Percentiles rank a stretch among this genome's conserved stretches.
phyloP scores from a whole-genome alignment of 2,113 vertebrate species.

The Apus apus region DNA sequence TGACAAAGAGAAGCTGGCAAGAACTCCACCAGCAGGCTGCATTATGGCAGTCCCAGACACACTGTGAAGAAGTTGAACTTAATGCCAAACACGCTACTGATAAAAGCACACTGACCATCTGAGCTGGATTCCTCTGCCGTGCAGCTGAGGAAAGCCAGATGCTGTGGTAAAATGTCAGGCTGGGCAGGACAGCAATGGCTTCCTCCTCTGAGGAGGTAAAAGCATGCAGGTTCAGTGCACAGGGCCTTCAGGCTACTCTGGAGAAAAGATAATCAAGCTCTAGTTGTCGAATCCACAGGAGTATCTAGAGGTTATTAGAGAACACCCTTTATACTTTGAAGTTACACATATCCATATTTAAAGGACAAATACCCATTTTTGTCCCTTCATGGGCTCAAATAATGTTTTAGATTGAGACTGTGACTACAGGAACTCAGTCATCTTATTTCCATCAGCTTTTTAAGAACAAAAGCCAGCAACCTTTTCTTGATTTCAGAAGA shows the following conservation, averaged over 20 bases:
- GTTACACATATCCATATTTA: not conserved
- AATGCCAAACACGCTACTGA: not conserved
- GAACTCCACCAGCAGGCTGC: not conserved
- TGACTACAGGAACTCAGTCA: not conserved
- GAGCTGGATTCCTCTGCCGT: not conserved
- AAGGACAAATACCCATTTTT: not conserved
- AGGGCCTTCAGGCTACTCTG: not conserved
- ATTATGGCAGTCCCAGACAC: accelerated
- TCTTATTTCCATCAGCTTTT: not conserved
- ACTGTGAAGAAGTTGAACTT: not conserved
- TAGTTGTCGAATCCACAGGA: accelerated
- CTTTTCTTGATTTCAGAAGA: not conserved
- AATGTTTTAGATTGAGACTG: not conserved
- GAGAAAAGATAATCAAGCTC: not conserved
- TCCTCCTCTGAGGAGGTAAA: not conserved
- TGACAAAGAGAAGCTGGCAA: not conserved
- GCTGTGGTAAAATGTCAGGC: not conserved
- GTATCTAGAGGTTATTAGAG: not conserved
- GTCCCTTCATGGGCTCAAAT: not conserved
- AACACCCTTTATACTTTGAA: not conserved
- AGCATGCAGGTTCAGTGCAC: not conserved
- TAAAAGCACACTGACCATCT: not conserved
- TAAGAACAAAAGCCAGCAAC: not conserved
- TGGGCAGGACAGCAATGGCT: not conserved
- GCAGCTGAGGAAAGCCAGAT: not conserved